Percentiles rank a stretch among this genome's conserved stretches.
phyloP scores from a whole-genome alignment of 2,888 invertebrate species.

The Frankliniella fusca region DNA sequence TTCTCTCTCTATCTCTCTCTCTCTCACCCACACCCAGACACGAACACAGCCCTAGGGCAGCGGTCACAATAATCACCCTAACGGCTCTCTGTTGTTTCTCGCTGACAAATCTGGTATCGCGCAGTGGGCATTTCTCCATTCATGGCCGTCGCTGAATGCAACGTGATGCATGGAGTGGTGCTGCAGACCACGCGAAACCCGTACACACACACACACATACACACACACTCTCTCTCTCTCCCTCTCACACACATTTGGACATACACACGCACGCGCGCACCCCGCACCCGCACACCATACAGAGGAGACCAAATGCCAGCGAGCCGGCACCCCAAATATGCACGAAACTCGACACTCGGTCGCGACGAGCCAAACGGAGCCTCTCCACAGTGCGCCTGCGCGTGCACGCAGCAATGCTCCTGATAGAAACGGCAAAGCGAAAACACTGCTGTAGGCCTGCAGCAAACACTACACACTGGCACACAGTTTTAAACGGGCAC shows the following conservation, averaged over 20 bases:
- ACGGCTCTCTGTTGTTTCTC: neutral
- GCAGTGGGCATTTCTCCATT: neutral
- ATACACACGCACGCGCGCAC: too few species aligned
- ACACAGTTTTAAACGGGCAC: too few species aligned
- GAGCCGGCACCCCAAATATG: conserved; percentile 10
- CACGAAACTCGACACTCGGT: neutral
- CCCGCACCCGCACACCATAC: neutral
- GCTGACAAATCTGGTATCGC: conserved; percentile 24
- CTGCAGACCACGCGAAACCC: neutral
- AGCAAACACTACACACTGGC: too few species aligned
- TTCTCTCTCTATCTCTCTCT: too few species aligned
- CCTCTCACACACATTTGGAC: neutral
- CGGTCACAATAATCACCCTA: conserved; percentile 16
- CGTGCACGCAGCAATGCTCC: neutral
- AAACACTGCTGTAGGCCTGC: too few species aligned
- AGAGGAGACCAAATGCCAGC: neutral
- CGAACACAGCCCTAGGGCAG: neutral
- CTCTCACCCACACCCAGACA: neutral
- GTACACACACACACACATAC: conserved; percentile 4
- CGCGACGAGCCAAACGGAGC: neutral
- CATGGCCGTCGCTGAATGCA: neutral
- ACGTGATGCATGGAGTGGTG: neutral
- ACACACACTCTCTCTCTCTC: neutral
- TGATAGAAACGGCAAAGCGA: neutral
- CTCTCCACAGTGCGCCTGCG: neutral